Evolutionary conservation across 2,888 invertebrate genomes (phyloP).

Genomic region (Polydrusus tereticollis): DNA sequence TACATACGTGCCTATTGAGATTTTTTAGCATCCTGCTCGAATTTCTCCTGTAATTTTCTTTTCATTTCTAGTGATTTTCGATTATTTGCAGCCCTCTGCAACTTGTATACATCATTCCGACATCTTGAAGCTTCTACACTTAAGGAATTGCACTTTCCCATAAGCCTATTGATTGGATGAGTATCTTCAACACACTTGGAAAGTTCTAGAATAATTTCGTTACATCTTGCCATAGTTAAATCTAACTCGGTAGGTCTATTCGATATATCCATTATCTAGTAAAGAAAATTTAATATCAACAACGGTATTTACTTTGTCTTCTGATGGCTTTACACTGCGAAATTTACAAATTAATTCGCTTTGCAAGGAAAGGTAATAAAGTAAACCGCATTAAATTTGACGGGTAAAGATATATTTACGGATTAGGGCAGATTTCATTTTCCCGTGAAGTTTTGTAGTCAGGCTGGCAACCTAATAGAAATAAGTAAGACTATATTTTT

Average conservation of each 20-base stretch:
- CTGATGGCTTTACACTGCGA: no score
- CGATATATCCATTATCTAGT: background rate
- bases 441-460: no score
- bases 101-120: background rate
- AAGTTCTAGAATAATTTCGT: background rate
- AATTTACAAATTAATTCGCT: no score
- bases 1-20: background rate
- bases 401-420: no score
- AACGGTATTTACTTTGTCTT: no score
- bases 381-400: no score
- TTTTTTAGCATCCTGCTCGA: background rate
- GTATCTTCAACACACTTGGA: background rate
- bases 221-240: slow-evolving; percentile 1
- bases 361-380: no score
- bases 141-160: slow-evolving; percentile 9
- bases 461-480: no score
- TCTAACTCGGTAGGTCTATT: background rate
- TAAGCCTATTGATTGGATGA: background rate
- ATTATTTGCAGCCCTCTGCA: background rate
- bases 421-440: no score
- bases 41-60: background rate
- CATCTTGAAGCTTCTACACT: slow-evolving; percentile 4
- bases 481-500: no score
- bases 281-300: background rate
- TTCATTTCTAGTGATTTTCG: slow-evolving; percentile 18